Evolutionary conservation across 2,113 vertebrate genomes (phyloP).

Genomic region (Gobius niger): DNA sequence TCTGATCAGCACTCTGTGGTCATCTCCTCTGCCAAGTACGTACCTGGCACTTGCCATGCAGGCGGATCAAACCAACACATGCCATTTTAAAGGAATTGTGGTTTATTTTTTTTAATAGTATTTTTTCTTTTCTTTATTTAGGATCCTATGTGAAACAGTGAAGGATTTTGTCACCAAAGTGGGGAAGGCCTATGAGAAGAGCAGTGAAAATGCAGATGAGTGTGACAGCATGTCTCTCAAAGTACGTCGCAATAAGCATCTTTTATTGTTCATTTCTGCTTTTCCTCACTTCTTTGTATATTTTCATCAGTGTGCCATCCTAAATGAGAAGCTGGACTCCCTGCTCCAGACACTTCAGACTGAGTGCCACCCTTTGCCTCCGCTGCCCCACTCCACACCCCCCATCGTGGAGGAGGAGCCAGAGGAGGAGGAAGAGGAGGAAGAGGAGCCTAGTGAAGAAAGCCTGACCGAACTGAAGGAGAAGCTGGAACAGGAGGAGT

Average conservation of each 20-base stretch:
- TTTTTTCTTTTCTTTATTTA: conserved; percentile 38
- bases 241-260: conserved; percentile 72
- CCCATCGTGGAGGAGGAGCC: conserved; percentile 87
- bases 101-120: not conserved
- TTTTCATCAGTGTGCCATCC: conserved; percentile 81
- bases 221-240: conserved; percentile 89
- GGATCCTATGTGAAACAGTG: conserved; percentile 95
- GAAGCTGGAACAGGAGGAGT: conserved; percentile 79
- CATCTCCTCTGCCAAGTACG: conserved; percentile 96
- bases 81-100: not conserved
- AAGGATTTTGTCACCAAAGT: conserved; percentile 98
- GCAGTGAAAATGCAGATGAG: conserved; percentile 85
- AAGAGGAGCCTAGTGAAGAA: conserved; percentile 88
- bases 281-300: conserved; percentile 3
- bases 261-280: not conserved
- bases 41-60: not conserved
- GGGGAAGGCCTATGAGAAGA: conserved; percentile 90
- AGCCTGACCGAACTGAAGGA: conserved; percentile 88
- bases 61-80: not conserved
- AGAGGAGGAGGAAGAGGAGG: conserved; percentile 74
- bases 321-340: conserved; percentile 94
- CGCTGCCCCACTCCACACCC: conserved; percentile 72
- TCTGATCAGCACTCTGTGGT: conserved; percentile 94
- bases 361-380: conserved; percentile 77
- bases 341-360: conserved; percentile 89